Evolutionary conservation across 1,140 invertebrate genomes (phyloP), one percentile per base, ranked within the genome.

Genomic region (Conopomorpha cramerella): DNA sequence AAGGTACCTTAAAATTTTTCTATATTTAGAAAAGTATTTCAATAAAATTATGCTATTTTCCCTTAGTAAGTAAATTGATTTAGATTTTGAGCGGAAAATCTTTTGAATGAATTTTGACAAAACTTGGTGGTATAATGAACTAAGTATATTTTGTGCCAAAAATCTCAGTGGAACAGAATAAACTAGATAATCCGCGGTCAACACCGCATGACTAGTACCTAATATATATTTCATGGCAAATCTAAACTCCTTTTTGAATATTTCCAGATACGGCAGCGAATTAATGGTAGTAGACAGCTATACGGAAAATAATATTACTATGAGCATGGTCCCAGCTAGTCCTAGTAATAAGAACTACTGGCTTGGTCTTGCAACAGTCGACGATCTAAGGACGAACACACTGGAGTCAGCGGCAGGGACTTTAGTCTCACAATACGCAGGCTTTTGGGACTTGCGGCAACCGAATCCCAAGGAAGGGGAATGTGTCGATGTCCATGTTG

Each of bases 331-430:
- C 13, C 71, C 82, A 44, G 78, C 79, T 44, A 81, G 76, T 45
- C 78, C 80, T 32, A 80, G 76, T 36, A 78, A 81, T 39, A 84
- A 84, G 51, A 84, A 86, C 53, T 95, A 93, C 66, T 95, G 92
- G 92, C 76, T 94, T 27, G 93, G 93, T 35, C 79, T 95, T 36
- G 88, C 91, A 8, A 91, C 93, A 7, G 83, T 95, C 16, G 93
- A 96, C 76, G 92, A 95, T 74, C 81, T 96, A 19, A 82, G 91
- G 51, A 96, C 94, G 14, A 96, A 96, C 64, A 95, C 93, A 3
- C 77, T 96, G 27, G 92, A 96, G 77, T 96, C 95, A 7, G 92
- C 94, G 6, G 91, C 92, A 34, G 94, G 94, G 25, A 85, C 89
- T 38, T 80, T 95, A 41, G 90, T 95, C 30, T 95, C 92, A 1